Evolutionary conservation across 2,888 invertebrate genomes (phyloP), one percentile per base, ranked within the genome.

Genomic region (Hirudinaria manillensis): DNA sequence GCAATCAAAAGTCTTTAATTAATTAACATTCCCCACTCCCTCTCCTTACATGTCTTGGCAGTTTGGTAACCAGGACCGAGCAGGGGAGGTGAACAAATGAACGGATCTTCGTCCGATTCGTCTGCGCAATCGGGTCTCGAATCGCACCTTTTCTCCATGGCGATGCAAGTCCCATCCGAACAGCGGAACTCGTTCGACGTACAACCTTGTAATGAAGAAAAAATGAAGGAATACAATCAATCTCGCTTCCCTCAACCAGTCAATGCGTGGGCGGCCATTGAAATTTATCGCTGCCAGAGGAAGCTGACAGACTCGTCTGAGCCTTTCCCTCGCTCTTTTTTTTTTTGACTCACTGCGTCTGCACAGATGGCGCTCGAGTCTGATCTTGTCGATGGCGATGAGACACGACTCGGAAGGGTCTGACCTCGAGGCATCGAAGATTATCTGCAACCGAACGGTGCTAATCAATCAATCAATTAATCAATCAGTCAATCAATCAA

Each of bases 21-120:
- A n/a, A n/a, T n/a, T n/a, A n/a, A n/a, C n/a, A n/a, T n/a, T n/a
- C n/a, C n/a, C n/a, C 13, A 45, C 10, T 45, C 16, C 45, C 13
- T 1, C 10, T 2, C 13, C 45, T 7, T 10, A 45, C 45, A 45
- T 45, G 45, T 10, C 16, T 45, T 45, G 45, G 45, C 45, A 45
- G 45, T 45, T 16, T 45, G 45, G 6, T 16, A 45, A 45, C 4
- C 45, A 2, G 45, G 45, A 16, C 45, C 45, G 45, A 45, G n/a
- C n/a, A n/a, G n/a, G n/a, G n/a, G 1, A 45, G 61, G 61, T 21
- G 24, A 61, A 29, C 61, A 61, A 61, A 65, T 29, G 66, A 51
- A 75, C 16, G 61, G n/a, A 21, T 66, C 65, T 72, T 75, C 75
- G 36, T 75, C 75, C 32, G 51, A 38, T 1, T 29, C 72, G 53